Conservation (phyloP, 2,797 vertebrate genomes). For the Rhinogobio ventralis region DNA sequence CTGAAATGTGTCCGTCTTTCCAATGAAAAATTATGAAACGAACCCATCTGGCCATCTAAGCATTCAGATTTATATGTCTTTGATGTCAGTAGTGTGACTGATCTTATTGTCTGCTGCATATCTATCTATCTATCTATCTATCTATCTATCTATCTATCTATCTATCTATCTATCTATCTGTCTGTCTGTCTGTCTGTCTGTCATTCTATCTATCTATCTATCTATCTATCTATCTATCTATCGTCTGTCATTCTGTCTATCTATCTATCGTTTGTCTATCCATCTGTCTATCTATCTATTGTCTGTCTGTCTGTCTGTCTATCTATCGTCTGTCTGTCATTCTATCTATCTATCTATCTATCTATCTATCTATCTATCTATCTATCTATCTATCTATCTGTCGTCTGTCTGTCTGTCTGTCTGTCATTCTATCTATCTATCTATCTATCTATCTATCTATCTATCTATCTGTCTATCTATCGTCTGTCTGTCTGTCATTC, state of each 20-base stretch:
- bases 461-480: no score
- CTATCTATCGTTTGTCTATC: not conserved
- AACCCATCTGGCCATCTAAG: slow-evolving; percentile 19
- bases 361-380: no score
- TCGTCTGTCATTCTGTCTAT: not conserved
- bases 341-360: no score
- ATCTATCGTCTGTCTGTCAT: no score
- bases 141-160: not conserved
- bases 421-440: no score
- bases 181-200: not conserved
- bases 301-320: rapidly evolving
- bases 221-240: not conserved
- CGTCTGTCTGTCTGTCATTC: no score
- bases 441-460: no score
- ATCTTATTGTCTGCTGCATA: not conserved
- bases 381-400: no score
- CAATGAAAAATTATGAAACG: slow-evolving; percentile 19
- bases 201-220: not conserved
- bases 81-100: not conserved
- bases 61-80: slow-evolving; percentile 17
- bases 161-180: not conserved
- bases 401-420: no score
- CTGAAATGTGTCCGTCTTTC: slow-evolving; percentile 32
- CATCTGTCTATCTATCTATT: no score
- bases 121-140: not conserved